A percentile compares a stretch with the other conserved stretches of the same genome.
Evolutionary conservation across 1,140 invertebrate species (phyloP).

Genomic region (Brachionus plicatilis): DNA sequence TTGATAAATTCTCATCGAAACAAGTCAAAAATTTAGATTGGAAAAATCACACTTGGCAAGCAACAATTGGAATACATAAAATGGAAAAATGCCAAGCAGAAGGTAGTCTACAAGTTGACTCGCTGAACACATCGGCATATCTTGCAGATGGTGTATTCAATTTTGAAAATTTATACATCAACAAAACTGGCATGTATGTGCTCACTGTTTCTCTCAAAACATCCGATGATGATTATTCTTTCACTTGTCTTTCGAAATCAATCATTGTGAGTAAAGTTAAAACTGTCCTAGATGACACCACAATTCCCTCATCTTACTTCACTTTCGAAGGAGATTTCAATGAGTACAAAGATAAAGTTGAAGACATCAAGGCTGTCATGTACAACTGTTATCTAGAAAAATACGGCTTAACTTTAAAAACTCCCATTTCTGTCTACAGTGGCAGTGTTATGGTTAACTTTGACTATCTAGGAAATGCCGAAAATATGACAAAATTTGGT

Average conservation of each 20-base stretch:
- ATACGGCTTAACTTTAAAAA: background rate
- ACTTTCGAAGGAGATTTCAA: constrained; percentile 4
- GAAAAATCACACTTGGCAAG: constrained; percentile 15
- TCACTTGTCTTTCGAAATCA: background rate
- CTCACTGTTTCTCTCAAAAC: background rate
- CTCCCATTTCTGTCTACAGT: background rate
- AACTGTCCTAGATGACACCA: background rate
- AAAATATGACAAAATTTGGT: background rate
- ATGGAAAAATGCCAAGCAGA: background rate
- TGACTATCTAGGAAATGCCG: background rate
- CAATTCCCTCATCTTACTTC: background rate
- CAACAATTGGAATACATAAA: background rate
- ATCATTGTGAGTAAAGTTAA: background rate
- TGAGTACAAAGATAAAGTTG: background rate
- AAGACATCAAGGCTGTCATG: background rate
- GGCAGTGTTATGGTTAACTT: background rate
- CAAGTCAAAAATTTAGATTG: constrained; percentile 6
- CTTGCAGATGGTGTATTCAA: background rate
- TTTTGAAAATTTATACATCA: constrained; percentile 18
- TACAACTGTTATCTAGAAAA: background rate
- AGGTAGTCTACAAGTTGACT: background rate
- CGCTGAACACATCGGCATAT: background rate
- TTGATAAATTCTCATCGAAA: background rate
- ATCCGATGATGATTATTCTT: background rate
- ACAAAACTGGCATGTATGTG: constrained; percentile 21